Base-by-base conservation (phyloP, 2,888 invertebrate genomes). In the Orthosia incerta region DNA sequence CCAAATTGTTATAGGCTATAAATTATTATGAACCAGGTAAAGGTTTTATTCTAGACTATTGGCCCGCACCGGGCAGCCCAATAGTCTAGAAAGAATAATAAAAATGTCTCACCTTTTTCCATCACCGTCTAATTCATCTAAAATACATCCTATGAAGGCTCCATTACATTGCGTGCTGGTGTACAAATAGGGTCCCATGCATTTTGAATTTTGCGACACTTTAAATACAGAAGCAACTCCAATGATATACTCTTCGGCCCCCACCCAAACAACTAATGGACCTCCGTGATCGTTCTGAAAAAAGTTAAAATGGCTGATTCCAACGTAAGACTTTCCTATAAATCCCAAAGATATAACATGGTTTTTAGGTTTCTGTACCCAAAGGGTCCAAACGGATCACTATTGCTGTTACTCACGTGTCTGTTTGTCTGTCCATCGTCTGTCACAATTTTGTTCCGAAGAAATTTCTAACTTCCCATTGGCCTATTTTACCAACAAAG, bases 201-300 rank as follows among this genome's bases (percentile, higher is more conserved):
- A 94, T 18, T 74, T 72, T 1, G 62, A 74, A 0, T 82, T 66
- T 0, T 68, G 61, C 7, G 81, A 81, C 1, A 93, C 85, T 23
- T 85, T 86, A 76, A 92, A 93, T 9, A 93, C 90, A 0, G 93
- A 93, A 0, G 93, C 93, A 2, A 94, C 90, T 1, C 92, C 94
- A 0, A 94, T 90, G 0, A 94, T 80, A 0, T 88, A 81, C 71
- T 92, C 91, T 0, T 73, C 74, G 0, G 82, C 68, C 0, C 91
- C 91, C 1, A 89, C 76, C 91, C 91, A 93, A 1, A 91, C 88
- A 3, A 93, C 87, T 0, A 94, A 82, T 0, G 94, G 94, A 0
- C 93, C 92, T 0, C 94, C 94, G 67, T 94, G 94, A 71, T 94
- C 94, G 48, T 94, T 93, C 93, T 93, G 76, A 53, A 86, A 74